Evolutionary conservation across 2,797 vertebrate genomes (phyloP).

Genomic region (Acanthis flammea): DNA sequence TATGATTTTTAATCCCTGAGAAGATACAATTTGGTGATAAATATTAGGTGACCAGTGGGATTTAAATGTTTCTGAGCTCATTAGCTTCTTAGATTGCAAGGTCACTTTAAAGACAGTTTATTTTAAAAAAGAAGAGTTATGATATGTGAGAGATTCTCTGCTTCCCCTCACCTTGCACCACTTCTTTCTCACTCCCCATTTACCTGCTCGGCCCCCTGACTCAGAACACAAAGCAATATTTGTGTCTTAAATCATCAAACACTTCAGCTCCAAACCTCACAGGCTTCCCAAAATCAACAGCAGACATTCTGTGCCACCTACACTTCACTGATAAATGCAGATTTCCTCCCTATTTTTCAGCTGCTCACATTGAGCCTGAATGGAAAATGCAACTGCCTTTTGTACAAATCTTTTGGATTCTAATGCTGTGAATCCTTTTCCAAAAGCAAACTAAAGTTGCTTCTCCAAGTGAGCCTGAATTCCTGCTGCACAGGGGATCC

Average conservation of each 20-base stretch:
- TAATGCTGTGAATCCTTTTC: background rate
- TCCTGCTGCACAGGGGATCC: background rate
- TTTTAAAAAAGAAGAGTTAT: background rate
- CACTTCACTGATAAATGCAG: background rate
- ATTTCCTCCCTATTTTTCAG: background rate
- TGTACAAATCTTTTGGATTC: background rate
- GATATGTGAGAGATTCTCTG: background rate
- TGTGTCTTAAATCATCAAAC: background rate
- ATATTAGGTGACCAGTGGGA: background rate
- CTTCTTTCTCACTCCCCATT: background rate
- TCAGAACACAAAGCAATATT: background rate
- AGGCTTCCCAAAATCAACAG: background rate
- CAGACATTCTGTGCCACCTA: background rate
- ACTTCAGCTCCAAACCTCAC: background rate
- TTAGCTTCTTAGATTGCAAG: background rate
- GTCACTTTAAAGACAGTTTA: constrained; percentile 20
- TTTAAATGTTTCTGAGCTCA: background rate
- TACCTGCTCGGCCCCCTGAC: background rate
- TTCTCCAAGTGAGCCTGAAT: background rate
- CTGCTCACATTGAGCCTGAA: background rate
- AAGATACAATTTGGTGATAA: constrained; percentile 11
- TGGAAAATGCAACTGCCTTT: background rate
- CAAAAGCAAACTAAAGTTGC: background rate
- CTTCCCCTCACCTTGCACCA: background rate
- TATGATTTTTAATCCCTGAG: background rate